Percentiles rank a stretch among this genome's conserved stretches.
These are phyloP conservation scores for Eurystomus gularis DNA, from an alignment of 2,113 vertebrate species.

Conservation along the genomic window DNA sequence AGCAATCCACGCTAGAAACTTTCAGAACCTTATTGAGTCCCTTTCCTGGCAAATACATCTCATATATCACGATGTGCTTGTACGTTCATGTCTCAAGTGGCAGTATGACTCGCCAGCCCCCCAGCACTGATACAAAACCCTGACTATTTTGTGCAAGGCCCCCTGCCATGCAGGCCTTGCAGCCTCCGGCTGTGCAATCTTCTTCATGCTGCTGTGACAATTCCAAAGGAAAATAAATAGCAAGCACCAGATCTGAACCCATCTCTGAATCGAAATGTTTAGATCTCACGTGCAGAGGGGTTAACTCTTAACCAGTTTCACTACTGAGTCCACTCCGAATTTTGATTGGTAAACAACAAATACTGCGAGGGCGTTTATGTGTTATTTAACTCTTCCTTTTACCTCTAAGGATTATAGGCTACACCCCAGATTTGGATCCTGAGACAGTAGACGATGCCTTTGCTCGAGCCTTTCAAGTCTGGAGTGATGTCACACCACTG, in stretches of 20 bases:
- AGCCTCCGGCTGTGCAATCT: background rate
- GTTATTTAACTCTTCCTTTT: background rate
- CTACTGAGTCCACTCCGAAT: background rate
- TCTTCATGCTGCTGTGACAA: background rate
- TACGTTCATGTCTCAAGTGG: background rate
- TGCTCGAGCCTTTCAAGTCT: constrained; percentile 94
- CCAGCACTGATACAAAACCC: background rate
- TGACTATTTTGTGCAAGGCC: background rate
- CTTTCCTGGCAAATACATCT: background rate
- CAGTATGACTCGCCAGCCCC: background rate
- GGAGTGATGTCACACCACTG: constrained; percentile 93
- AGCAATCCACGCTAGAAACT: background rate
- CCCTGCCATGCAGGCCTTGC: background rate
- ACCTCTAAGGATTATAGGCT: constrained; percentile 87
- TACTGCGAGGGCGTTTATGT: background rate
- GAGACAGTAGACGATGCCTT: constrained; percentile 94
- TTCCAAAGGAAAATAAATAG: background rate
- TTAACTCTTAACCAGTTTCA: background rate
- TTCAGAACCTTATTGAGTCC: background rate
- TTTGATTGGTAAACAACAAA: background rate
- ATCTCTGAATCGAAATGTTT: background rate
- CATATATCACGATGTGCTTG: background rate
- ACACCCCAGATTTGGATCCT: constrained; percentile 90
- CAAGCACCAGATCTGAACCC: background rate
- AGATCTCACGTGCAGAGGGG: background rate